Percentiles rank a stretch among this genome's conserved stretches.
These are phyloP conservation scores for Tarsius wallacei DNA, from an alignment of 2,797 vertebrate genomes.

Conservation along the genomic window DNA sequence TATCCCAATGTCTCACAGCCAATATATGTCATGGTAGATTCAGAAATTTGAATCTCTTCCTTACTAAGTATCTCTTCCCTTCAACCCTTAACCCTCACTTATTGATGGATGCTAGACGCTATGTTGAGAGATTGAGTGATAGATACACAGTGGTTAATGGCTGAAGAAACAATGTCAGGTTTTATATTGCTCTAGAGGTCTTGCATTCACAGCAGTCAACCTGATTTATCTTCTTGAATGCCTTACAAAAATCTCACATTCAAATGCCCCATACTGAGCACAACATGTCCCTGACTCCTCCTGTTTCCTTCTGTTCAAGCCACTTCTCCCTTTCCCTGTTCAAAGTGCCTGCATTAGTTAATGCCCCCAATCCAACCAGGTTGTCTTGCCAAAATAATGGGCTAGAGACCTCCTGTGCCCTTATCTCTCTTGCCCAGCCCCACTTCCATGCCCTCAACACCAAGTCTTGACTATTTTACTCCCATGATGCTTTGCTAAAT, in stretches of 20 bases:
- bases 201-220: constrained; percentile 16
- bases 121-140: background rate
- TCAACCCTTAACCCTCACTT: background rate
- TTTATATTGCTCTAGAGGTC: background rate
- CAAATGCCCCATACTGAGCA: background rate
- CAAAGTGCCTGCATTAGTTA: background rate
- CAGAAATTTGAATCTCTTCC: constrained; percentile 45
- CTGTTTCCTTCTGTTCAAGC: background rate
- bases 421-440: background rate
- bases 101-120: background rate
- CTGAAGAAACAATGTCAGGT: constrained; percentile 23
- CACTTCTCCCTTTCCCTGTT: background rate
- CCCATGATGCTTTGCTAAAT: constrained; percentile 37
- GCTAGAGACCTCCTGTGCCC: background rate
- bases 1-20: background rate
- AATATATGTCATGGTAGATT: background rate
- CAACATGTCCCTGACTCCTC: background rate
- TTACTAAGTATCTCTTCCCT: background rate
- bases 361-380: background rate
- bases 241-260: constrained; percentile 44
- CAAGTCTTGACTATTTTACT: constrained; percentile 4
- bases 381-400: constrained; percentile 7
- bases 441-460: background rate
- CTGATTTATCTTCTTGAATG: constrained; percentile 16
- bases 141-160: background rate